Conservation (phyloP, 2,113 vertebrate genomes). For the Onychostruthus taczanowskii region DNA sequence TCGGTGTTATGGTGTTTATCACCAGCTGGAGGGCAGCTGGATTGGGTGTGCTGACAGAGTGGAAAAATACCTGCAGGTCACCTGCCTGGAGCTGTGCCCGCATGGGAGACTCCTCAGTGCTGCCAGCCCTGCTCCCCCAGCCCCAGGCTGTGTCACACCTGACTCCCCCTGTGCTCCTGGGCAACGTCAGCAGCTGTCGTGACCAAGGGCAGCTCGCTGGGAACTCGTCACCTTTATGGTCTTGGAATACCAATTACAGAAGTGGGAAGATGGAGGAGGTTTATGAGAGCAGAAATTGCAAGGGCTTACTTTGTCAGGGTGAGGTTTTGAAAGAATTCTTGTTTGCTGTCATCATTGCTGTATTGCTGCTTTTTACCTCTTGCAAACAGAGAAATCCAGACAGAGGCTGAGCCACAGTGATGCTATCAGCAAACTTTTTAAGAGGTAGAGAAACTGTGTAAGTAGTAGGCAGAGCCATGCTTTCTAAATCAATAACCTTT, state of each 20-base stretch:
- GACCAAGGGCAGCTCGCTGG: background rate
- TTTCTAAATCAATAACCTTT: constrained; percentile 32
- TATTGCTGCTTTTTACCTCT: background rate
- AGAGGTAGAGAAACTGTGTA: background rate
- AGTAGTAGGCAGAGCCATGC: background rate
- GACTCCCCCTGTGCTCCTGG: background rate
- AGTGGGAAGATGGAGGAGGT: background rate
- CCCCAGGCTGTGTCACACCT: background rate
- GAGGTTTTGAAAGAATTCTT: background rate
- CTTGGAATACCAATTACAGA: background rate
- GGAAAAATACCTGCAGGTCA: constrained; percentile 57
- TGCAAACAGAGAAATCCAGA: background rate
- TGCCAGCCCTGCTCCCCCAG: background rate
- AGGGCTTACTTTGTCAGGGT: background rate
- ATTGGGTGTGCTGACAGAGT: constrained; percentile 22
- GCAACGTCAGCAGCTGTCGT: rapidly evolving
- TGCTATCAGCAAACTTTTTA: background rate
- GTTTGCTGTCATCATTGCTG: background rate
- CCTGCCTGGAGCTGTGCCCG: background rate
- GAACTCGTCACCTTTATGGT: background rate
- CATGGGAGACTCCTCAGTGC: background rate
- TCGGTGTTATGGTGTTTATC: rapidly evolving
- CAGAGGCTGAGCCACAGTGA: background rate
- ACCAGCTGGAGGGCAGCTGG: background rate
- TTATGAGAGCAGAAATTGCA: background rate